Base-by-base conservation (phyloP, 1,140 invertebrate genomes). In the Diorhabda sublineata region DNA sequence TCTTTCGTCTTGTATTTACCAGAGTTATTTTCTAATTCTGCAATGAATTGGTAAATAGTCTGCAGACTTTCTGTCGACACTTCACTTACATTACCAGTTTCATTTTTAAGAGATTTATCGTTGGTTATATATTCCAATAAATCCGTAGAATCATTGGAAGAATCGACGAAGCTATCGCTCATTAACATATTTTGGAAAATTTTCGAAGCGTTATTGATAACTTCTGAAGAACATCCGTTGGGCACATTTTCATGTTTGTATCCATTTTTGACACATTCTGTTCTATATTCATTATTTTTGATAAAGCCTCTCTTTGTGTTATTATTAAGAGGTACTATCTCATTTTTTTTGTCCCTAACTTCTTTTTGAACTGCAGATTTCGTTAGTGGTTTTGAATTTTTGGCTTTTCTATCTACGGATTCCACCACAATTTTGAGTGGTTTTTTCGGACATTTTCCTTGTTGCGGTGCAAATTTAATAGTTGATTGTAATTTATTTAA, bases 41-140 rank as follows among this genome's bases (percentile, higher is more conserved):
- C 73, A 74, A 78, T 76, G 64, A 74, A 77, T 43, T 76, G 73
- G 58, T 76, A 72, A 41, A 78, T 61, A 26, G 77, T 77, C 45
- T 70, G 61, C n/a, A 77, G 75, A 71, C 77, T 78, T 44, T 71
- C 71, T 2, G 74, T 62, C 7, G 68, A 65, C 26, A 70, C 70
- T n/a, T 69, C 66, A 58, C 45, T 62, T 45, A 60, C 58, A 7
- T 59, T 43, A n/a, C 44, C 59, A 43, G 68, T 61, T 3, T 45
- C 52, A 26, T 56, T 8, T 43, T 45, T 58, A 0, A 42, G 43
- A 6, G 43, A 26, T 2, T 66, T 68, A 7, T 63, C 61, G n/a
- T 62, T 63, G 7, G 52, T 44, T 6, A 71, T 66, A 64, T 73
- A 74, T 61, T 69, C 65, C 11, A 77, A 26, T 57, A 75, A 65